These are phyloP conservation scores for Eumacrocentrus americanus DNA, from an alignment of 2,888 invertebrate genomes.

Conservation along the genomic window DNA sequence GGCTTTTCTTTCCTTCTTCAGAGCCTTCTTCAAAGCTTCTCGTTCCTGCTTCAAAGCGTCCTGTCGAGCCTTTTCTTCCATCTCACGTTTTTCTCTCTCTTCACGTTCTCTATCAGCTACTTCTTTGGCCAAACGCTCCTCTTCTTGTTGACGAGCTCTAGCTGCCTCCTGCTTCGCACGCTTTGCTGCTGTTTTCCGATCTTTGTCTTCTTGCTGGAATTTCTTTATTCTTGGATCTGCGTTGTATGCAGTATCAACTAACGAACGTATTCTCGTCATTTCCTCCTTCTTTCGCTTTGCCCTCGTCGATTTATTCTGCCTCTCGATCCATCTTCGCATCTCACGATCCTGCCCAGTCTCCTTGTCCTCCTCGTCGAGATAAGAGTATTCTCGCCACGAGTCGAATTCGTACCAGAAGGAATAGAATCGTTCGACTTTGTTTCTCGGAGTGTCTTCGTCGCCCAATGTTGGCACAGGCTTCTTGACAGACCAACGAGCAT, in stretches of 20 bases:
- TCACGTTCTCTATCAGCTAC: slow-evolving; percentile 66
- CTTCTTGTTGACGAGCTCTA: slow-evolving; percentile 82
- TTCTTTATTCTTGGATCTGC: slow-evolving; percentile 91
- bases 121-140: slow-evolving; percentile 77
- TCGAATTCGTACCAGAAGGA: slow-evolving; percentile 98
- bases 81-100: slow-evolving; percentile 79
- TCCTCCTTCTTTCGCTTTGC: slow-evolving; percentile 97
- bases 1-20: slow-evolving; percentile 86
- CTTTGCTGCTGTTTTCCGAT: slow-evolving; percentile 86
- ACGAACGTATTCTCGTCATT: slow-evolving; percentile 84
- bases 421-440: slow-evolving; percentile 92
- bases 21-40: slow-evolving; percentile 81
- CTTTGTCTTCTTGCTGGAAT: slow-evolving; percentile 93
- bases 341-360: slow-evolving; percentile 96
- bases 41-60: slow-evolving; percentile 85
- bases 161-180: slow-evolving; percentile 84
- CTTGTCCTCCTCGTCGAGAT: slow-evolving; percentile 98
- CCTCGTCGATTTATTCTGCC: slow-evolving; percentile 92
- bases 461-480: slow-evolving; percentile 84
- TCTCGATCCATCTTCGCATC: slow-evolving; percentile 97
- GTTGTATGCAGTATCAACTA: slow-evolving; percentile 94
- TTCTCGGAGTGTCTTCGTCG: slow-evolving; percentile 75
- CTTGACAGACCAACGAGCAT: slow-evolving; percentile 91
- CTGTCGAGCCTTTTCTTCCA: slow-evolving; percentile 80
- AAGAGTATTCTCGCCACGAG: slow-evolving; percentile 99